Percentiles rank a stretch among this genome's conserved stretches.
These are phyloP conservation scores for Cinclus mexicanus DNA, from an alignment of 2,113 vertebrate genomes.

Conservation along the genomic window DNA sequence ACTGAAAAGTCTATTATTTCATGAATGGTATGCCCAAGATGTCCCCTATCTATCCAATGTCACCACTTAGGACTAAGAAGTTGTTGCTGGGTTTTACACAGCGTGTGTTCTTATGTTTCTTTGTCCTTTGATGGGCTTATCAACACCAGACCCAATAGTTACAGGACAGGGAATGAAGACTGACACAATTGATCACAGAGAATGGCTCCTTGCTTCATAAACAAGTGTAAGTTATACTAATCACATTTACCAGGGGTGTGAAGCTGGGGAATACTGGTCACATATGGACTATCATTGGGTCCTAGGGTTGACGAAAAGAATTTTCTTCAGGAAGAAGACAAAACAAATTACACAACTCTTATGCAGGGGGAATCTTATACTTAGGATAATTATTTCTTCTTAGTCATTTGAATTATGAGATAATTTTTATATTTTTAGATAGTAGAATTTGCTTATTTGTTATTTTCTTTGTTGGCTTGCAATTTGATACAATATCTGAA, in stretches of 20 bases:
- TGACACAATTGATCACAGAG: background rate
- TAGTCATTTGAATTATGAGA: background rate
- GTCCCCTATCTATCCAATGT: background rate
- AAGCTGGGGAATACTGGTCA: background rate
- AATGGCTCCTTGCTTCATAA: background rate
- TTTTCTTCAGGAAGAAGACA: background rate
- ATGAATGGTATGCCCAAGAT: background rate
- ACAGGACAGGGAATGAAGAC: background rate
- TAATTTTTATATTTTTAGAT: background rate
- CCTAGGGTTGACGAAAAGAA: background rate
- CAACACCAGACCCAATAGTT: background rate
- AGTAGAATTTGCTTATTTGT: background rate
- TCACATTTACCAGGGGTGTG: accelerated
- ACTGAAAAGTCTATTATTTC: background rate
- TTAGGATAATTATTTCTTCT: background rate
- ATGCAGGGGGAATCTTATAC: background rate
- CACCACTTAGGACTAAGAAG: background rate
- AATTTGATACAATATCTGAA: background rate
- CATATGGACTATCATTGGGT: background rate
- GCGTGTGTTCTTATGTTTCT: background rate
- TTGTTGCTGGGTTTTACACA: background rate
- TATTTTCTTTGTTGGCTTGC: background rate
- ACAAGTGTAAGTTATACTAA: background rate
- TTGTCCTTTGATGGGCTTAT: background rate
- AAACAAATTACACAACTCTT: background rate